Conservation (phyloP, 2,888 invertebrate genomes). For the Tortrix viridana region DNA sequence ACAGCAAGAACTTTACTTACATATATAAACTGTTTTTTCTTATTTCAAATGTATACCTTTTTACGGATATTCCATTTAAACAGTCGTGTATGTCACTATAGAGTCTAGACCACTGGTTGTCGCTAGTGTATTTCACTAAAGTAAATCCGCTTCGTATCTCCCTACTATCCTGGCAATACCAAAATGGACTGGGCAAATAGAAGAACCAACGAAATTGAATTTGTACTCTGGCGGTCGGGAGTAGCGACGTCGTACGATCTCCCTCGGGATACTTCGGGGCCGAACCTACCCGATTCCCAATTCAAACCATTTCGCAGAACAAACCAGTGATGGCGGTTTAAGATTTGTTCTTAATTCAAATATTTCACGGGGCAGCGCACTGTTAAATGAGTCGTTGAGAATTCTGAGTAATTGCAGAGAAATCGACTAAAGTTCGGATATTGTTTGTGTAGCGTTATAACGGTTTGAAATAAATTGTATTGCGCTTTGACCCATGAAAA, state of each 20-base stretch:
- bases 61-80: neutral
- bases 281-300: conserved; percentile 48
- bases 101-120: conserved; percentile 43
- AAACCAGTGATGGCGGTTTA: conserved; percentile 40
- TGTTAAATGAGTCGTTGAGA: conserved; percentile 38
- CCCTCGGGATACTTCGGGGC: conserved; percentile 55
- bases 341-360: conserved; percentile 40
- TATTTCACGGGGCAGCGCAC: conserved; percentile 39
- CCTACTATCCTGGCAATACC: conserved; percentile 60
- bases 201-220: conserved; percentile 72
- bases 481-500: neutral
- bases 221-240: conserved; percentile 56
- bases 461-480: conserved; percentile 23
- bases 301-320: conserved; percentile 51
- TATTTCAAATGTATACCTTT: no score
- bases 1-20: no score
- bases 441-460: conserved; percentile 17
- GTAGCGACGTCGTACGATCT: conserved; percentile 51
- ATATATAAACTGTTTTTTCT: no score
- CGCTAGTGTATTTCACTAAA: conserved; percentile 46
- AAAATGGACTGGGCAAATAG: conserved; percentile 68
- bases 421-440: conserved; percentile 23
- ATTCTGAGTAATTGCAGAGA: conserved; percentile 26
- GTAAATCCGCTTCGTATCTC: conserved; percentile 57
- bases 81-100: conserved; percentile 44